These are phyloP conservation scores for Hephaestus fuliginosus DNA, from an alignment of 2,797 vertebrate genomes.

Conservation along the genomic window DNA sequence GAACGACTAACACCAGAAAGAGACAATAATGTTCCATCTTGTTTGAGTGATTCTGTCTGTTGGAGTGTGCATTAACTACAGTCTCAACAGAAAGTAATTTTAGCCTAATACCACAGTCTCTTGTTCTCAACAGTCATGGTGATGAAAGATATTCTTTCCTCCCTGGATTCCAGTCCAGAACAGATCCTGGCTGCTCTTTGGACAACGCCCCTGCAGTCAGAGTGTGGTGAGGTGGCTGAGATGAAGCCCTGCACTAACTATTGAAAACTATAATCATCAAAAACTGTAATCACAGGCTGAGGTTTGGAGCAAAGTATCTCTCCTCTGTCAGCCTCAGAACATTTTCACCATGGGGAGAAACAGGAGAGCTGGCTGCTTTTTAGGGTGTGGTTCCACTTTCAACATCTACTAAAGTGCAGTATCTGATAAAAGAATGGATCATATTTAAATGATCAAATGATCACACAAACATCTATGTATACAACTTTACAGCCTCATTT, in stretches of 20 bases:
- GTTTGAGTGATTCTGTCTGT: too few species aligned
- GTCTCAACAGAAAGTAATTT: not conserved
- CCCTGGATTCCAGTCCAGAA: not conserved
- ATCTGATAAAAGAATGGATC: not conserved
- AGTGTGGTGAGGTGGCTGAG: slow-evolving; percentile 47
- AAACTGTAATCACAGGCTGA: slow-evolving; percentile 68
- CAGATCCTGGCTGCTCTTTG: slow-evolving; percentile 12
- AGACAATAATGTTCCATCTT: not conserved
- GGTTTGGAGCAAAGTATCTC: slow-evolving; percentile 36
- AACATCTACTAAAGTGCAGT: not conserved
- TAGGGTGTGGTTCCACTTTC: slow-evolving; percentile 23
- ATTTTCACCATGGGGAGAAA: not conserved
- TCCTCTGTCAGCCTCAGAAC: slow-evolving; percentile 27
- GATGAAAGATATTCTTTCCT: slow-evolving; percentile 17
- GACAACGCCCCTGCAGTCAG: slow-evolving; percentile 29
- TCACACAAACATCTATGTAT: not conserved
- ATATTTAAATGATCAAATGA: not conserved
- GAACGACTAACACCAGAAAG: slow-evolving; percentile 14
- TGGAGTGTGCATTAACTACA: not conserved
- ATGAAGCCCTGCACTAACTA: slow-evolving; percentile 41
- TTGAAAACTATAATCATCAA: slow-evolving; percentile 66
- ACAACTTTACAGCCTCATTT: not conserved
- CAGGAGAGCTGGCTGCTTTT: not conserved
- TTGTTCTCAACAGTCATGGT: slow-evolving; percentile 23
- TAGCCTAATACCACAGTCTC: not conserved